Conservation (phyloP, 2,888 invertebrate species). For the Taphrorychus bicolor region DNA sequence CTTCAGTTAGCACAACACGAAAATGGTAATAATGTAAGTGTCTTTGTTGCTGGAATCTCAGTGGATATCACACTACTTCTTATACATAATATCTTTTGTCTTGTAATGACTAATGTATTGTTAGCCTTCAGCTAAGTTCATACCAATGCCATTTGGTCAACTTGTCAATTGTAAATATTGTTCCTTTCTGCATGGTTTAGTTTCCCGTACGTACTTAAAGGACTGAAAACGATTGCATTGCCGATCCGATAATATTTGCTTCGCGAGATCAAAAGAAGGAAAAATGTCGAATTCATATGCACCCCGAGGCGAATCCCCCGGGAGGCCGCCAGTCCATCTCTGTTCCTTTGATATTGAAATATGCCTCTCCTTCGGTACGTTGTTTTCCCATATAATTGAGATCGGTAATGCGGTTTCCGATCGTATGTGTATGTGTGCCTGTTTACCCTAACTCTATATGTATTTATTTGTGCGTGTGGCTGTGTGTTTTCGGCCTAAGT, state of each 20-base stretch:
- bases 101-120: too few relatives aligned
- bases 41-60: too few relatives aligned
- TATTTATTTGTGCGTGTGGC: slow-evolving; percentile 6
- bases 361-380: slow-evolving; percentile 29
- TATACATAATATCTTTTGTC: too few relatives aligned
- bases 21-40: too few relatives aligned
- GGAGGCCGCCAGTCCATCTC: slow-evolving; percentile 18
- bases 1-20: too few relatives aligned
- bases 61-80: too few relatives aligned
- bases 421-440: slow-evolving; percentile 27
- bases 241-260: slow-evolving; percentile 13
- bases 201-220: too few relatives aligned
- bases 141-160: too few relatives aligned
- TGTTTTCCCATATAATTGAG: slow-evolving; percentile 38
- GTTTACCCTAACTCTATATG: slow-evolving; percentile 25
- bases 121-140: too few relatives aligned
- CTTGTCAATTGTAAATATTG: too few relatives aligned
- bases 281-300: slow-evolving; percentile 35
- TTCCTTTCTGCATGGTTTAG: neutral
- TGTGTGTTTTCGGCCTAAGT: neutral
- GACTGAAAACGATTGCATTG: neutral
- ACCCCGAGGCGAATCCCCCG: slow-evolving; percentile 19
- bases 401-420: slow-evolving; percentile 35
- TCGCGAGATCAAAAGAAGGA: slow-evolving; percentile 25
- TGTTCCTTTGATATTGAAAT: slow-evolving; percentile 38